phyloP scores from a whole-genome alignment of 1,140 invertebrate genomes.

The Drosophila bipectinata region DNA sequence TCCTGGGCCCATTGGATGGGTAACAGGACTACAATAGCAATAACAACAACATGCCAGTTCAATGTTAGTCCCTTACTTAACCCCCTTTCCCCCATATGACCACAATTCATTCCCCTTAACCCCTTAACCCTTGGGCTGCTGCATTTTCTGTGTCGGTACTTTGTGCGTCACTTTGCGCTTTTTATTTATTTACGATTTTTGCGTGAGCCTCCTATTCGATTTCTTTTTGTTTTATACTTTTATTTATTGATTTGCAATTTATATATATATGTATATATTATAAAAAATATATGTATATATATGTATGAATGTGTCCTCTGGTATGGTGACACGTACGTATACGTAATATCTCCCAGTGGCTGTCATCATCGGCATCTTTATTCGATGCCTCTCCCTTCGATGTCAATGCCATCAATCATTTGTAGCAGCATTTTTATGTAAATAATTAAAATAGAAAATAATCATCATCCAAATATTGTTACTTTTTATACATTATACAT shows the following conservation, averaged over 20 bases:
- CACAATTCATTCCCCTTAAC: not conserved
- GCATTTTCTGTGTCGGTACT: conserved; percentile 32
- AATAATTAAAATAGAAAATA: conserved; percentile 75
- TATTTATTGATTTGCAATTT: conserved; percentile 63
- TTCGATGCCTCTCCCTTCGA: conserved; percentile 4
- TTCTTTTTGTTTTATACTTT: not conserved
- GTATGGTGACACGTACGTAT: conserved; percentile 5
- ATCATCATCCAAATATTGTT: conserved; percentile 14
- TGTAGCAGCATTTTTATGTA: conserved; percentile 59
- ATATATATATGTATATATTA: conserved; percentile 30
- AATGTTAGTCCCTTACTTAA: conserved; percentile 54
- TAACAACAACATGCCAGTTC: conserved; percentile 50
- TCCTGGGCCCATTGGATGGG: conserved; percentile 10
- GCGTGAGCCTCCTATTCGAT: conserved; percentile 46
- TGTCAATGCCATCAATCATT: conserved; percentile 73
- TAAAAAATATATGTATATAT: not conserved
- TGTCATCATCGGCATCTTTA: conserved; percentile 31
- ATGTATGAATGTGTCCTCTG: no score
- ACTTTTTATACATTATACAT: not conserved
- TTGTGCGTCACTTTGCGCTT: conserved; percentile 50
- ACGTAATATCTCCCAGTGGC: conserved; percentile 34
- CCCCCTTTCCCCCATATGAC: not conserved
- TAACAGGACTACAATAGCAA: conserved; percentile 27
- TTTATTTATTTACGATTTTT: conserved; percentile 65
- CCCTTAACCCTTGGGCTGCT: conserved; percentile 14